phyloP scores from a whole-genome alignment of 2,888 invertebrate genomes.

The Tetrapedia diversipes region DNA sequence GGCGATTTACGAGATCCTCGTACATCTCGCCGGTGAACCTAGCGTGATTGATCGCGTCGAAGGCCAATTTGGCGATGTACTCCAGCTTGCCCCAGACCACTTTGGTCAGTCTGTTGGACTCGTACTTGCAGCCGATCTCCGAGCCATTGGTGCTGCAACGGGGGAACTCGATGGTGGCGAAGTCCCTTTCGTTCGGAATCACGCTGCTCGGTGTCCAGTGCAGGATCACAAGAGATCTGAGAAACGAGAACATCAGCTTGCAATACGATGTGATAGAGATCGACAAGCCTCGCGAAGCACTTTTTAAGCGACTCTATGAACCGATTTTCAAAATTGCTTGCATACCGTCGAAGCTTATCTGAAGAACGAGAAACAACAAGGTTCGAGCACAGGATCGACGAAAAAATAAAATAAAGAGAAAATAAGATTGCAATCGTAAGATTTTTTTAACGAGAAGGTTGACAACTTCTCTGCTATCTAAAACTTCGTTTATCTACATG shows the following conservation, averaged over 20 bases:
- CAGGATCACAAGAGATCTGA: constrained; percentile 85
- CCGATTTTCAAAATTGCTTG: too few species aligned
- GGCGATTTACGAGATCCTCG: constrained; percentile 82
- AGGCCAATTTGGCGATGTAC: constrained; percentile 83
- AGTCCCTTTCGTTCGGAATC: constrained; percentile 83
- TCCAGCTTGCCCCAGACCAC: constrained; percentile 86
- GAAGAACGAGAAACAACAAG: too few species aligned
- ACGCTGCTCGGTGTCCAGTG: constrained; percentile 88
- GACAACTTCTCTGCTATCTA: too few species aligned
- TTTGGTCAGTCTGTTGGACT: constrained; percentile 88
- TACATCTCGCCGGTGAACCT: constrained; percentile 85
- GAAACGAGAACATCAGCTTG: constrained; percentile 32
- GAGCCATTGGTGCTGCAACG: constrained; percentile 82
- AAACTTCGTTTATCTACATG: too few species aligned
- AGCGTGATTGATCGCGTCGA: constrained; percentile 84
- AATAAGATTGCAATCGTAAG: too few species aligned
- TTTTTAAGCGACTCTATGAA: too few species aligned
- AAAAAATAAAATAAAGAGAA: too few species aligned
- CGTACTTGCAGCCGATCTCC: constrained; percentile 87
- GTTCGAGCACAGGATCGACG: too few species aligned
- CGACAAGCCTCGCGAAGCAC: too few species aligned
- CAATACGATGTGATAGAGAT: too few species aligned
- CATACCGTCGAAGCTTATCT: too few species aligned
- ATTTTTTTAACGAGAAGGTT: too few species aligned
- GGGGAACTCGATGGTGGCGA: constrained; percentile 86